phyloP scores from a whole-genome alignment of 2,888 invertebrate species.

The Tridacna crocea region DNA sequence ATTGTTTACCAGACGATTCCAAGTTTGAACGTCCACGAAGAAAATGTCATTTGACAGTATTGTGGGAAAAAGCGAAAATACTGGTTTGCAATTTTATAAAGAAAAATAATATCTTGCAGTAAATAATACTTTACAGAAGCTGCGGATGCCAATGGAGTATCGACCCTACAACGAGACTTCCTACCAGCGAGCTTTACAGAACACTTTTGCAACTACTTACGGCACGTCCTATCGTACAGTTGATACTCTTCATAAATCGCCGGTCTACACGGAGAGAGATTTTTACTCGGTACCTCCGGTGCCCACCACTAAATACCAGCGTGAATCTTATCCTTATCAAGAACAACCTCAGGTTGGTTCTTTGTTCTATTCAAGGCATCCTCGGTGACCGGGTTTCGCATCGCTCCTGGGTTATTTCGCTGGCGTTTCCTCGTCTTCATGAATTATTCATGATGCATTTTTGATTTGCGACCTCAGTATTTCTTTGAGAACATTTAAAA shows the following conservation, averaged over 20 bases:
- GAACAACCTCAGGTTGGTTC: not conserved
- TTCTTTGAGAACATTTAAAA: no score
- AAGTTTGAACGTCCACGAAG: no score
- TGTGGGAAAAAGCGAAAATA: no score
- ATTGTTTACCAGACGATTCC: no score
- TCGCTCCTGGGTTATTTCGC: not conserved
- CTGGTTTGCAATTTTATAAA: no score
- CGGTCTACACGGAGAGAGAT: slow-evolving; percentile 30
- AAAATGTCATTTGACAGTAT: no score
- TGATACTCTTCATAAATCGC: slow-evolving; percentile 42
- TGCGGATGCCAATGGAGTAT: not conserved
- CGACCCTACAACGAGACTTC: not conserved
- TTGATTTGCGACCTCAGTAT: no score
- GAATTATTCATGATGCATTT: no score
- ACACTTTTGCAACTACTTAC: slow-evolving; percentile 42
- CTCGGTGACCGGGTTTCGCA: not conserved
- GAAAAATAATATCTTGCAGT: no score
- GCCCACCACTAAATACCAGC: not conserved
- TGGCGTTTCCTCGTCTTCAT: no score
- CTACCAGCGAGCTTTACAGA: slow-evolving; percentile 13
- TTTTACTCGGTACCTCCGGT: not conserved
- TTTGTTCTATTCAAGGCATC: not conserved
- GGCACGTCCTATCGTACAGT: slow-evolving; percentile 31
- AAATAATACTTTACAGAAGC: no score
- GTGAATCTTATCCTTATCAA: not conserved